These are phyloP conservation scores for Monomorium pharaonis DNA, from an alignment of 1,140 invertebrate species.

Conservation along the genomic window DNA sequence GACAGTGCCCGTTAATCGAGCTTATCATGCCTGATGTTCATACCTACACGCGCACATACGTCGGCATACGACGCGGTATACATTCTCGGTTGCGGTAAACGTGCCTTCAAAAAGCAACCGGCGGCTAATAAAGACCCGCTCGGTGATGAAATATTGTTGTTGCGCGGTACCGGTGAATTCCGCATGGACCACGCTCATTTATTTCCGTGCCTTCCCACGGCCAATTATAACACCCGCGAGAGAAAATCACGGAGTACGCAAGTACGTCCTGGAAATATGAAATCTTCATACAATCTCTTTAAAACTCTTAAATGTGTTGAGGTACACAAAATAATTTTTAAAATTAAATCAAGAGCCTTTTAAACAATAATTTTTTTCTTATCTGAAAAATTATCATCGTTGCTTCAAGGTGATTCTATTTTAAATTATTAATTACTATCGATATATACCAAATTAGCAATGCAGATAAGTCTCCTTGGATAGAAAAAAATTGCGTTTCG, in stretches of 20 bases:
- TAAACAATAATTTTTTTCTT: background rate
- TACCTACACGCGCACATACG: slow-evolving; percentile 1
- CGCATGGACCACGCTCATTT: slow-evolving; percentile 9
- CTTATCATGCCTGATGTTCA: slow-evolving; percentile 26
- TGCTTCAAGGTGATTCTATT: background rate
- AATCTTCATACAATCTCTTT: background rate
- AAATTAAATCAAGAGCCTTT: background rate
- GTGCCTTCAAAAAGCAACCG: background rate
- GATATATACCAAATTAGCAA: background rate
- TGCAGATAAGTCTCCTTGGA: background rate
- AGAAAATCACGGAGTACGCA: background rate
- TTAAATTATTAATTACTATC: background rate
- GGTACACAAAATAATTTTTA: background rate
- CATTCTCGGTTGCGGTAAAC: background rate
- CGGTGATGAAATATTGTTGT: slow-evolving; percentile 39
- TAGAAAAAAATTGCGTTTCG: background rate
- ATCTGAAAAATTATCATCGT: background rate
- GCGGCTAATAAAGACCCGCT: slow-evolving; percentile 16
- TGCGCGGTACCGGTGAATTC: background rate
- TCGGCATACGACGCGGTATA: background rate
- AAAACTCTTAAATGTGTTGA: background rate
- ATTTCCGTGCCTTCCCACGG: slow-evolving; percentile 35
- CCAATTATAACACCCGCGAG: slow-evolving; percentile 23
- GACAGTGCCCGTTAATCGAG: slow-evolving; percentile 63
- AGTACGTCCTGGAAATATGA: background rate